Percentiles rank a stretch among this genome's conserved stretches.
Evolutionary conservation across 2,113 vertebrate genomes (phyloP).

Genomic region (Myotis lucifugus): DNA sequence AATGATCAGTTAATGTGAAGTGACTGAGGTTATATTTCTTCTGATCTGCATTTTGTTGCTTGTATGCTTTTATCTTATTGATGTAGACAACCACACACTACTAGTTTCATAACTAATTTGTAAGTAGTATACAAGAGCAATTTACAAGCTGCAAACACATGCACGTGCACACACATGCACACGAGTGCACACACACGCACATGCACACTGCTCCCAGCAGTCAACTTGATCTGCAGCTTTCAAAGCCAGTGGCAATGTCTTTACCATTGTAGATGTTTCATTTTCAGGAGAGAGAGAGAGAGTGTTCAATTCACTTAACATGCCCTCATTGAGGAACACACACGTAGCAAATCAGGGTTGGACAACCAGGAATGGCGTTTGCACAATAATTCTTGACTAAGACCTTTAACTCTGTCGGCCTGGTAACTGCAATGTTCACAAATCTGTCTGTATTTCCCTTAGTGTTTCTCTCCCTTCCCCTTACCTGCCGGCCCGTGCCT

Average conservation of each 20-base stretch:
- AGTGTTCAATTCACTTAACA: background rate
- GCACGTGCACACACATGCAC: background rate
- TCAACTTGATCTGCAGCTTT: background rate
- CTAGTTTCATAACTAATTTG: slow-evolving; percentile 44
- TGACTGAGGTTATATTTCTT: slow-evolving; percentile 50
- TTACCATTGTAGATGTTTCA: background rate
- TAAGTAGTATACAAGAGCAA: slow-evolving; percentile 32
- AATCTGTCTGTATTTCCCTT: background rate
- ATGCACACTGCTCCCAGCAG: background rate
- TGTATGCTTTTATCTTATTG: slow-evolving; percentile 47
- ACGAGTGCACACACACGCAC: background rate
- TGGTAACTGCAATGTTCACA: background rate
- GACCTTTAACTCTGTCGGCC: background rate
- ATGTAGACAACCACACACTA: slow-evolving; percentile 16
- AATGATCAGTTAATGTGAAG: slow-evolving; percentile 47
- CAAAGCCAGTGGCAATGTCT: background rate
- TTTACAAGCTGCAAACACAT: background rate
- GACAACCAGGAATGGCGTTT: background rate
- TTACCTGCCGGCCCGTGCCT: background rate
- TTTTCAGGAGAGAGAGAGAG: background rate
- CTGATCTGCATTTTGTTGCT: background rate
- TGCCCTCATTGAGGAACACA: background rate
- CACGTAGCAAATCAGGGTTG: too few species aligned
- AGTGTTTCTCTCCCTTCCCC: background rate
- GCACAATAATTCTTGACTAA: background rate